Evolutionary conservation across 2,888 invertebrate genomes (phyloP).

Genomic region (Sphinx pinastri): DNA sequence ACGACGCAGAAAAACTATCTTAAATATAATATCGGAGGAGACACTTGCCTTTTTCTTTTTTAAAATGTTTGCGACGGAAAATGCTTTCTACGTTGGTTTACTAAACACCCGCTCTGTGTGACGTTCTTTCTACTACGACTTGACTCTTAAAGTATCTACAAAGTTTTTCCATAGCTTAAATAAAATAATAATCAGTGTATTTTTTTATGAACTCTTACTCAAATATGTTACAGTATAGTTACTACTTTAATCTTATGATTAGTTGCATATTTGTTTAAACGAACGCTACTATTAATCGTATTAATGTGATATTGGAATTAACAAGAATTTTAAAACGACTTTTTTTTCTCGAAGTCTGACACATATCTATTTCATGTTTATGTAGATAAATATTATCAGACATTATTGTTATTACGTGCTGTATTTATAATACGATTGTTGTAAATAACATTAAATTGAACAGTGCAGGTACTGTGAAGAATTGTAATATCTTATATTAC

Average conservation of each 20-base stretch:
- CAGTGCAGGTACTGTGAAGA: conserved; percentile 27
- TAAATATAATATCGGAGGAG: conserved; percentile 7
- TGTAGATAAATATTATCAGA: conserved; percentile 63
- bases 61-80: not conserved
- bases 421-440: conserved; percentile 59
- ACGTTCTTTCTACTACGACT: not conserved
- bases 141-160: not conserved
- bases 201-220: conserved; percentile 11
- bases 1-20: conserved; percentile 1
- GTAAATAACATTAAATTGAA: conserved; percentile 55
- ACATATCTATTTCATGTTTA: conserved; percentile 79
- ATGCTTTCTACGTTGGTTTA: not conserved
- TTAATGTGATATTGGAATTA: conserved; percentile 28
- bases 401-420: conserved; percentile 60
- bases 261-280: conserved; percentile 21
- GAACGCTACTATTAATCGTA: conserved; percentile 18
- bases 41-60: not conserved
- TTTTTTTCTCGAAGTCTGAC: conserved; percentile 43
- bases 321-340: conserved; percentile 28
- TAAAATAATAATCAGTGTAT: conserved; percentile 14
- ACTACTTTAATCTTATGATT: conserved; percentile 20
- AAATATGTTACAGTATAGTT: conserved; percentile 17
- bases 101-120: not conserved
- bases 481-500: conserved; percentile 34
- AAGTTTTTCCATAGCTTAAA: not conserved